A percentile compares a stretch with the other conserved stretches of the same genome.
Conservation (phyloP, 2,797 vertebrate genomes). For the Oceanodroma leucorhoa region DNA sequence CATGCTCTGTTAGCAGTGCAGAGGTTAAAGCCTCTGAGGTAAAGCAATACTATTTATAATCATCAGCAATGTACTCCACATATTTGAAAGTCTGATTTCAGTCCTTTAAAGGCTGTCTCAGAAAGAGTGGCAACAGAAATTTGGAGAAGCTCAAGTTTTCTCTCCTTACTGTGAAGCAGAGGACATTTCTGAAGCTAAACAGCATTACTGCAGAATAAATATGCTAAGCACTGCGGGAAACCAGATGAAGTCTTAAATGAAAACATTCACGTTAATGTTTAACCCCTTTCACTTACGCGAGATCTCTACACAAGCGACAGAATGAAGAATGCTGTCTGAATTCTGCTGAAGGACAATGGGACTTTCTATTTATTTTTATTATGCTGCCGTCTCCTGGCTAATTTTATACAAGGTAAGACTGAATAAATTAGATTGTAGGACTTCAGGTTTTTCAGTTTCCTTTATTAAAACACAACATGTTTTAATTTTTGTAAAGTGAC, state of each 20-base stretch:
- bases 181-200: not conserved
- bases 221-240: not conserved
- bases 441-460: not conserved
- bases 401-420: not conserved
- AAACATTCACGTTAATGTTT: not conserved
- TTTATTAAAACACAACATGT: not conserved
- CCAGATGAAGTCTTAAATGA: not conserved
- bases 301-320: not conserved
- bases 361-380: not conserved
- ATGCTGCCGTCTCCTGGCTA: slow-evolving; percentile 4
- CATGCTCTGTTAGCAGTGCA: not conserved
- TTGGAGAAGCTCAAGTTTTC: not conserved
- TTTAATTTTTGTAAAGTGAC: not conserved
- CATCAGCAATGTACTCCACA: not conserved
- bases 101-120: not conserved
- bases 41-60: not conserved
- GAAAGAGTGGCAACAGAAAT: not conserved
- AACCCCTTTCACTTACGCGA: not conserved
- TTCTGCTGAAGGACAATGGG: slow-evolving; percentile 45
- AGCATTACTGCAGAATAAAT: not conserved
- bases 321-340: not conserved
- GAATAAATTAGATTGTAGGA: not conserved
- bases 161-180: not conserved
- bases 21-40: not conserved
- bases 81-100: not conserved